Evolutionary conservation across 2,797 vertebrate genomes (phyloP), one percentile per base, ranked within the genome.

Genomic region (Protosalanx chinensis): DNA sequence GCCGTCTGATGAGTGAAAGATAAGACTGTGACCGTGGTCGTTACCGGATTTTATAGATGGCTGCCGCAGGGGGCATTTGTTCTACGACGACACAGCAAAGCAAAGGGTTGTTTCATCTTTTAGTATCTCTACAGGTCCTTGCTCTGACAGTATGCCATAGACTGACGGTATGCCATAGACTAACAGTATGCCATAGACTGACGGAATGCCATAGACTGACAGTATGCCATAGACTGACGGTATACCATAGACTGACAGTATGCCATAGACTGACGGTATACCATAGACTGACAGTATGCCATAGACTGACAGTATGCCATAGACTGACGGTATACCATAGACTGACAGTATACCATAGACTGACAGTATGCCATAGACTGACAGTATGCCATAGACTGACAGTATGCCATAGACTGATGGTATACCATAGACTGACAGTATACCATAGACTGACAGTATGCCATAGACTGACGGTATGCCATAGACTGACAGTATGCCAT

Each of bases 221-320:
- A 67, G 35, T 46, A 37, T 41, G 57, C 79, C 46, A 71, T 82
- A 27, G 23, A 27, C 58, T 72, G 37, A 79, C 56, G 67, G 35
- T 46, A 37, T 41, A 53, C 79, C 46, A 71, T 82, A 27, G 23
- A 27, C 58, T 72, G 37, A 79, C 56, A 67, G 35, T 46, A 37
- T 41, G 57, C 79, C 46, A 71, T 82, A 27, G 23, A 27, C 58
- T 72, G 37, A 79, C 56, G 67, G 35, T 46, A 37, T 41, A 53
- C 79, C 46, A 71, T 82, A 27, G 23, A 27, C 58, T 72, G 37
- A 79, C 56, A 68, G 35, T 46, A 37, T 41, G 57, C 79, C 46
- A 71, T 82, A 27, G 23, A 27, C 23, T 27, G n/a, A n/a, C n/a
- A n/a, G n/a, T n/a, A n/a, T n/a, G 57, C 79, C 46, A 71, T 82